Conservation (phyloP, 2,888 invertebrate species). For the Pachliopta kotzebuea region DNA sequence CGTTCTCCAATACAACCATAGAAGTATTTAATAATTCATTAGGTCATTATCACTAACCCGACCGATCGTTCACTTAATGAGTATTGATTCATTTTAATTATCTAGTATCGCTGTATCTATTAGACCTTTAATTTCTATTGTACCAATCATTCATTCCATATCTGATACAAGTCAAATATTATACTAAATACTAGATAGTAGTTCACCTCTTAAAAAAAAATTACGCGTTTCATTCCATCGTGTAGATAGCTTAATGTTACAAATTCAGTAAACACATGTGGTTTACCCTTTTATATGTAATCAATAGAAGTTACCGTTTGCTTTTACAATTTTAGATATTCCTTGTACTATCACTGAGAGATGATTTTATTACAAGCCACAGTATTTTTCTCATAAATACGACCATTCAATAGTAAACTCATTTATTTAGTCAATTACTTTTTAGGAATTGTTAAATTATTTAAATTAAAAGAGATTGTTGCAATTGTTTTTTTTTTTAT, state of each 20-base stretch:
- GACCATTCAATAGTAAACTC: not conserved
- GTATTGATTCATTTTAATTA: slow-evolving; percentile 11
- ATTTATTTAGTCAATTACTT: not conserved
- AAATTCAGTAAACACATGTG: slow-evolving; percentile 13
- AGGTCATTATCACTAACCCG: not conserved
- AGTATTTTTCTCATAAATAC: too few relatives aligned
- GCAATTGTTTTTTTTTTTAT: too few relatives aligned
- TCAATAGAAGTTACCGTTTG: slow-evolving; percentile 17
- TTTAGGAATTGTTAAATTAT: not conserved
- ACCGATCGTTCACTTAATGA: not conserved
- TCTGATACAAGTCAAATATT: not conserved
- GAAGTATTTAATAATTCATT: not conserved
- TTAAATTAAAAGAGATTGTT: not conserved
- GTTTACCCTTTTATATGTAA: slow-evolving; percentile 22
- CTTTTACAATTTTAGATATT: slow-evolving; percentile 14
- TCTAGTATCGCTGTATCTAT: not conserved
- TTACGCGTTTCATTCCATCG: slow-evolving; percentile 1
- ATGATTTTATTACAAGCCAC: not conserved
- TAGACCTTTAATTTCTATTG: not conserved
- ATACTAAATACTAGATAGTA: not conserved
- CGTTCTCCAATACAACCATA: not conserved
- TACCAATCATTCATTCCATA: not conserved
- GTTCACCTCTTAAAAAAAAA: not conserved
- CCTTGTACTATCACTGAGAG: not conserved
- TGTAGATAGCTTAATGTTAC: slow-evolving; percentile 18